phyloP scores from a whole-genome alignment of 2,113 vertebrate genomes.

The Azemiops feae region DNA sequence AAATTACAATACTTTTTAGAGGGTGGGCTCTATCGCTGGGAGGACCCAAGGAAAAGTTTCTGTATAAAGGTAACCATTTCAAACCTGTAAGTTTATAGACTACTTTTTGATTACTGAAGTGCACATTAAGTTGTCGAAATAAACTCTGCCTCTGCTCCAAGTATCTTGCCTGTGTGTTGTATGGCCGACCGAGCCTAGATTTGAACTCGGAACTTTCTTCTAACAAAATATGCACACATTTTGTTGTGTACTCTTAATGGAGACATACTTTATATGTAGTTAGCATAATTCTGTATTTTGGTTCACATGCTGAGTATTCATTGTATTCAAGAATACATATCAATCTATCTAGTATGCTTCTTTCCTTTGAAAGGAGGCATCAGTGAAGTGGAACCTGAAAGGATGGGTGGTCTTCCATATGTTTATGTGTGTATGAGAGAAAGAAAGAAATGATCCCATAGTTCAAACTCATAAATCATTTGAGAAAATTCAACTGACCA shows the following conservation, averaged over 20 bases:
- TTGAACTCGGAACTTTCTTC: neutral
- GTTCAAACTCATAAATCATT: constrained; percentile 26
- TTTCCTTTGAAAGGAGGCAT: constrained; percentile 9
- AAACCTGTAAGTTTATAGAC: neutral
- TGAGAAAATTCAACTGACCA: constrained; percentile 45
- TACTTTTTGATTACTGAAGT: neutral
- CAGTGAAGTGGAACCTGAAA: neutral
- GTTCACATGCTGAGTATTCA: neutral
- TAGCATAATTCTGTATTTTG: neutral
- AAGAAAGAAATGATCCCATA: neutral
- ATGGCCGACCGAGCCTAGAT: neutral
- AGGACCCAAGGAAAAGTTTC: neutral
- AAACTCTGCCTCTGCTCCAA: neutral
- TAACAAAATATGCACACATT: neutral
- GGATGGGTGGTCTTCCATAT: neutral
- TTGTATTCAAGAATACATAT: neutral
- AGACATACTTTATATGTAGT: neutral
- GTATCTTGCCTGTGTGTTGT: neutral
- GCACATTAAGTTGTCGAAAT: neutral
- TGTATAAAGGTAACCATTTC: neutral
- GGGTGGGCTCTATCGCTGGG: neutral
- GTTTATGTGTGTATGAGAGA: neutral
- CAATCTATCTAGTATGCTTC: neutral
- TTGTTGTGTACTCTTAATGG: neutral
- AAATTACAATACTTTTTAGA: neutral